phyloP scores from a whole-genome alignment of 2,113 vertebrate genomes.

The Sinocyclocheilus rhinocerous region DNA sequence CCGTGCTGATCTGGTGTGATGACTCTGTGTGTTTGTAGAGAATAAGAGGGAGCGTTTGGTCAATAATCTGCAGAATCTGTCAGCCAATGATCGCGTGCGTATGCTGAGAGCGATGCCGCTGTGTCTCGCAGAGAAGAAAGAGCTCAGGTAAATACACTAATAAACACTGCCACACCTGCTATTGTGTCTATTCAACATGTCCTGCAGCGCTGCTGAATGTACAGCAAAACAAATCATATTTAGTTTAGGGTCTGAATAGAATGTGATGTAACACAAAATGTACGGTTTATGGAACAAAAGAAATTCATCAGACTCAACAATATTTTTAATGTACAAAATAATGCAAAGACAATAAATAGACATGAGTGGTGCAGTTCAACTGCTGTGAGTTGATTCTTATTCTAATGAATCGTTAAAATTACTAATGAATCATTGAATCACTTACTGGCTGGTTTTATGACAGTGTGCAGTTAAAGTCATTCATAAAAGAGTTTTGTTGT shows the following conservation, averaged over 20 bases:
- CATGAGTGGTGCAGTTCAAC: background rate
- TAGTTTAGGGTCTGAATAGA: background rate
- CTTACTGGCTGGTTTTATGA: too few species aligned
- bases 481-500: background rate
- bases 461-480: background rate
- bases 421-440: background rate
- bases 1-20: background rate
- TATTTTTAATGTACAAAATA: background rate
- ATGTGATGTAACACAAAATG: background rate
- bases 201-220: background rate
- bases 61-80: constrained; percentile 85
- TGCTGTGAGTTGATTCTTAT: background rate
- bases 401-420: background rate
- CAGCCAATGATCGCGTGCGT: constrained; percentile 73
- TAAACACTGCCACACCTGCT: background rate
- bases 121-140: constrained; percentile 80
- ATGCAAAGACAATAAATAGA: background rate
- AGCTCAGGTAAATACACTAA: constrained; percentile 75
- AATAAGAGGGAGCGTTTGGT: constrained; percentile 77
- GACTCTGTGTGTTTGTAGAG: constrained; percentile 56
- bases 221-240: background rate
- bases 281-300: background rate
- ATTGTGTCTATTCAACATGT: background rate
- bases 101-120: constrained; percentile 84
- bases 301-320: background rate